A percentile compares a stretch with the other conserved stretches of the same genome.
phyloP scores from a whole-genome alignment of 2,888 invertebrate species.

The Patella ulyssiponensis region DNA sequence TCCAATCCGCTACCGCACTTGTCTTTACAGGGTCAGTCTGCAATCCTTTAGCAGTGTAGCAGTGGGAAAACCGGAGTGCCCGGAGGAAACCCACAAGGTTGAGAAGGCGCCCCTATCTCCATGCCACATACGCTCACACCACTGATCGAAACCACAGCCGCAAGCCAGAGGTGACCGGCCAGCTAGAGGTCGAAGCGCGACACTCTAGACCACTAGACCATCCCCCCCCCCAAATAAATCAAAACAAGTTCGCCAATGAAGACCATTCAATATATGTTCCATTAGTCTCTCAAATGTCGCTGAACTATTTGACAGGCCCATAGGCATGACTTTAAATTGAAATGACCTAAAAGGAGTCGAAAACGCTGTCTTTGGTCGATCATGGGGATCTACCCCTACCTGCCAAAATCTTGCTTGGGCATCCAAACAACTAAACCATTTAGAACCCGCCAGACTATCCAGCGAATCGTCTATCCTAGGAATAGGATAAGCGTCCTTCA shows the following conservation, averaged over 20 bases:
- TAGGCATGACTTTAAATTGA: constrained; percentile 35
- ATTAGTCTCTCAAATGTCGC: constrained; percentile 19
- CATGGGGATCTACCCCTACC: no score
- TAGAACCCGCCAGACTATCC: background rate
- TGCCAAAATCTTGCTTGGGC: background rate
- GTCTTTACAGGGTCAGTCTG: no score
- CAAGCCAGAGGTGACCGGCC: no score
- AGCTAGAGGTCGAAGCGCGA: no score
- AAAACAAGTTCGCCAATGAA: constrained; percentile 32
- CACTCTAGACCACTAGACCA: no score
- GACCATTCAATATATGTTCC: constrained; percentile 21
- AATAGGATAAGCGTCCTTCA: constrained; percentile 10
- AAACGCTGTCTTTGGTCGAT: constrained; percentile 43
- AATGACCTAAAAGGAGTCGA: constrained; percentile 36
- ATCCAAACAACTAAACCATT: background rate
- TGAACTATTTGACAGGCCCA: constrained; percentile 36
- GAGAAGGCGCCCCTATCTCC: no score
- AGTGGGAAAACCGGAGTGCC: no score
- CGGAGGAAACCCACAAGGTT: no score
- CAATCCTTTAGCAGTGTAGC: no score
- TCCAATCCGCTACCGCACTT: no score
- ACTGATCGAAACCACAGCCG: no score
- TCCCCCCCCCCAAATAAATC: constrained; percentile 36
- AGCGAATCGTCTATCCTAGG: constrained; percentile 33
- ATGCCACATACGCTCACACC: no score